These are phyloP conservation scores for Tyria jacobaeae DNA, from an alignment of 2,888 invertebrate genomes.

Conservation along the genomic window DNA sequence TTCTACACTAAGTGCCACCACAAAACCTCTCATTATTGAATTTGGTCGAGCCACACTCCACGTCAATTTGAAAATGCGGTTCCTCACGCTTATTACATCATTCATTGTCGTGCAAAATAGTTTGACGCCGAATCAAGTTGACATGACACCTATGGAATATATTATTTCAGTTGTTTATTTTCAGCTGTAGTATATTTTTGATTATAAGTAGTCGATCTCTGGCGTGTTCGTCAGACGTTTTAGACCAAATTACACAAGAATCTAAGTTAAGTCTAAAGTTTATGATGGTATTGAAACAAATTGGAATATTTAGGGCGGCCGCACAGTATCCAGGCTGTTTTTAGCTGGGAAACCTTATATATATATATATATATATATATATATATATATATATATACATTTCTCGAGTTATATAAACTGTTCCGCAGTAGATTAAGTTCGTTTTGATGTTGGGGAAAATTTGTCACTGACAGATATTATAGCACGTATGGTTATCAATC, in stretches of 20 bases:
- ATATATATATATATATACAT: too few relatives aligned
- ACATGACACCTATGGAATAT: constrained; percentile 39
- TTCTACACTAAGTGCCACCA: constrained; percentile 35
- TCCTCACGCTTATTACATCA: constrained; percentile 36
- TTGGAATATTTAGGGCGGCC: too few relatives aligned
- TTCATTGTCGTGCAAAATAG: constrained; percentile 54
- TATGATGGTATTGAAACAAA: too few relatives aligned
- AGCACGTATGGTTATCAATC: constrained; percentile 23
- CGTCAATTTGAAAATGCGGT: constrained; percentile 41
- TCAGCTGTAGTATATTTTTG: not conserved
- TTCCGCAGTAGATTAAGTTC: constrained; percentile 11
- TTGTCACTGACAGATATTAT: constrained; percentile 22
- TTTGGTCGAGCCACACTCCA: constrained; percentile 45
- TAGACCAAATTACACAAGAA: too few relatives aligned
- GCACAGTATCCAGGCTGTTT: too few relatives aligned
- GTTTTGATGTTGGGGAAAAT: constrained; percentile 18
- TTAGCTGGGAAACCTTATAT: too few relatives aligned
- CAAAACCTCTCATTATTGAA: constrained; percentile 47
- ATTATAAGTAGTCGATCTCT: not conserved
- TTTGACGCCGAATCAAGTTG: constrained; percentile 49
- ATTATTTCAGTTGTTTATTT: constrained; percentile 10
- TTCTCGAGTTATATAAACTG: constrained; percentile 10
- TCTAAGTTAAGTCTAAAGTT: too few relatives aligned
- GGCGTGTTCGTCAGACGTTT: not conserved
- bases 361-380: too few relatives aligned